phyloP scores from a whole-genome alignment of 1,140 invertebrate genomes.

The Armadillidium nasatum region DNA sequence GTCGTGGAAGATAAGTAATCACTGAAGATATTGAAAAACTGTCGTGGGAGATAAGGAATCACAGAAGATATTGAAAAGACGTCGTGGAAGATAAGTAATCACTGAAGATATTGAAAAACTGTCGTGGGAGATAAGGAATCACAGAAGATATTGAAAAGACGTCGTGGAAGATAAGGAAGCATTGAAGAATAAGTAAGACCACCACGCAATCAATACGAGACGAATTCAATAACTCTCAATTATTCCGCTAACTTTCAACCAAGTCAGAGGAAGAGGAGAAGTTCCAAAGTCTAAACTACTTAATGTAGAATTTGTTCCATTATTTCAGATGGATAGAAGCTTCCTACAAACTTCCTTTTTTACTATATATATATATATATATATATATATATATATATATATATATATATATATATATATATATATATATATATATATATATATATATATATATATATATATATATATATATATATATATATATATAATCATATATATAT shows the following conservation, averaged over 20 bases:
- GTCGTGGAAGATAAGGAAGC: background rate
- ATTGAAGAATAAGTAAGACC: background rate
- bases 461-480: too few species aligned
- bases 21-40: background rate
- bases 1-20: background rate
- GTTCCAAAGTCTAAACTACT: background rate
- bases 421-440: background rate
- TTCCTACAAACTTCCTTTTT: background rate
- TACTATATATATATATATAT: too few species aligned
- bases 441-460: background rate
- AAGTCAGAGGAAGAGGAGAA: background rate
- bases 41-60: background rate
- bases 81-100: background rate
- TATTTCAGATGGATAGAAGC: background rate
- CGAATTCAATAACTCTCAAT: too few species aligned
- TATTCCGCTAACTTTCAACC: too few species aligned
- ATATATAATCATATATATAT: too few species aligned
- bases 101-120: background rate
- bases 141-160: background rate
- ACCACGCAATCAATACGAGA: too few species aligned
- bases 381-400: background rate
- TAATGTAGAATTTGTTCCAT: background rate
- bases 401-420: background rate
- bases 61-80: background rate
- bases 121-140: background rate